phyloP scores from a whole-genome alignment of 2,888 invertebrate species.

The Tipula helvola region DNA sequence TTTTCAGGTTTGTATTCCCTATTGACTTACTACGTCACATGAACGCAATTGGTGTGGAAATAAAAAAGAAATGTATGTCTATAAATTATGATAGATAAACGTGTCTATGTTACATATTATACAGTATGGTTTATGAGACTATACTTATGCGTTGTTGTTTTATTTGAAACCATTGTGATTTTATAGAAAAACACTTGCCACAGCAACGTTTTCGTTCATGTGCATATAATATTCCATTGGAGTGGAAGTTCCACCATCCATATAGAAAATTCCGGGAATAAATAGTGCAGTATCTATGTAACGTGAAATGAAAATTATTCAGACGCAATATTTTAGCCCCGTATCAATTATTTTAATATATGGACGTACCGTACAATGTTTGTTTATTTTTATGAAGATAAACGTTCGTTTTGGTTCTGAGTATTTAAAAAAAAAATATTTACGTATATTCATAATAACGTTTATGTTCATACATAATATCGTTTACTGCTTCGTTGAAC shows the following conservation, averaged over 20 bases:
- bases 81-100: neutral
- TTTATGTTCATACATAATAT: neutral
- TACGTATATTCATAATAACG: too few relatives aligned
- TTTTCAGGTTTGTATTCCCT: neutral
- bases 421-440: neutral
- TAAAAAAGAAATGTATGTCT: neutral
- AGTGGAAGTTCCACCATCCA: neutral
- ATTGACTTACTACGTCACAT: neutral
- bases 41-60: neutral
- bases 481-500: neutral
- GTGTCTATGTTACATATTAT: neutral
- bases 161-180: neutral
- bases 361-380: neutral
- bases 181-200: neutral
- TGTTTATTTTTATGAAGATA: neutral
- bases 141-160: neutral
- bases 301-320: neutral
- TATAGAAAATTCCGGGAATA: neutral
- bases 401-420: neutral
- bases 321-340: neutral
- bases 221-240: neutral
- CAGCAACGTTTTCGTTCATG: neutral
- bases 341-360: neutral
- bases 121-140: neutral
- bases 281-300: neutral